These are phyloP conservation scores for Formica selysi DNA, from an alignment of 1,140 invertebrate species.

Conservation along the genomic window DNA sequence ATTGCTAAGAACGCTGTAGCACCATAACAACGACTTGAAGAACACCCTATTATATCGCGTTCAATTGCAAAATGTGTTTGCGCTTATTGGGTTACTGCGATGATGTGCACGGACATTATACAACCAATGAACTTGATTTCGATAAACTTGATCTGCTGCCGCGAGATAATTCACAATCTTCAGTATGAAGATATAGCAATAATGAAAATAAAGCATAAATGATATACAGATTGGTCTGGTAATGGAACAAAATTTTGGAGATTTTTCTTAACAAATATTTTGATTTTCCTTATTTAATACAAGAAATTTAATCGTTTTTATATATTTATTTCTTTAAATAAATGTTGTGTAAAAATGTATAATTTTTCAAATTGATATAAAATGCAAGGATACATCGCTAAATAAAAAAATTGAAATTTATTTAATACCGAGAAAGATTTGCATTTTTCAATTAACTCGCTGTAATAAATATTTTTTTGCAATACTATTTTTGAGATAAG, in stretches of 20 bases:
- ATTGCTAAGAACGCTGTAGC: constrained; percentile 22
- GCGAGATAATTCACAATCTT: background rate
- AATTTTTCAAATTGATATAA: background rate
- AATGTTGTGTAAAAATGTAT: background rate
- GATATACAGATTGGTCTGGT: background rate
- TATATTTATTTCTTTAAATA: background rate
- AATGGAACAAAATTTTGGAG: background rate
- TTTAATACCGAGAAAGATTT: background rate
- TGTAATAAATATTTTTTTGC: background rate
- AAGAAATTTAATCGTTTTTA: background rate
- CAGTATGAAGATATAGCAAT: too few species aligned
- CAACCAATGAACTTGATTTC: constrained; percentile 22
- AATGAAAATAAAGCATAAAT: background rate
- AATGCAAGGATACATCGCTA: background rate
- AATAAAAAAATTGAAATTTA: background rate
- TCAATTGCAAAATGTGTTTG: background rate
- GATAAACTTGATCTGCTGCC: background rate
- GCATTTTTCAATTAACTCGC: background rate
- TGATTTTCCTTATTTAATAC: background rate
- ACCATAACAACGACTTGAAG: constrained; percentile 13
- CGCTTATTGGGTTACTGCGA: constrained; percentile 14
- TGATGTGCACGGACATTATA: background rate
- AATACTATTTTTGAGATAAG: background rate
- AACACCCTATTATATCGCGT: constrained; percentile 25
- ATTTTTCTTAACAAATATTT: background rate